phyloP scores from a whole-genome alignment of 2,888 invertebrate genomes.

The Prosapia bicincta region DNA sequence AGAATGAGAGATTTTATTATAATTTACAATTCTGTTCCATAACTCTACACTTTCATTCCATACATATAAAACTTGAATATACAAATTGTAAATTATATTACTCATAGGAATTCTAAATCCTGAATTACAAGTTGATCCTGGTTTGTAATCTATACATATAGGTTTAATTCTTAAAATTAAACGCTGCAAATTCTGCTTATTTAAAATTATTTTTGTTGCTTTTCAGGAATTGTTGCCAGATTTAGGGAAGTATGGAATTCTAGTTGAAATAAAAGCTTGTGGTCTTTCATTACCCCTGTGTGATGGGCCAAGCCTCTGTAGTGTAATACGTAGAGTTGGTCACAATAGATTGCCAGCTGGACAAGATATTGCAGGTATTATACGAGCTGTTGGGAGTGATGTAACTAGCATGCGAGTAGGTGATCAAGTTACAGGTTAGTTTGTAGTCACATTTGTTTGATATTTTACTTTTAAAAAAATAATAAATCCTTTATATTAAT shows the following conservation, averaged over 20 bases:
- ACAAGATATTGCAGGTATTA: slow-evolving; percentile 46
- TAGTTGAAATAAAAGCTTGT: slow-evolving; percentile 47
- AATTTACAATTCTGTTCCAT: too few relatives aligned
- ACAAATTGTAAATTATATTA: background rate
- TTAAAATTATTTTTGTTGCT: background rate
- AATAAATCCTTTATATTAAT: too few relatives aligned
- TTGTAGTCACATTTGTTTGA: background rate
- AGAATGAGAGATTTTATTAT: too few relatives aligned
- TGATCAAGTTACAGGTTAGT: slow-evolving; percentile 47
- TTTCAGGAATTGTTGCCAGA: slow-evolving; percentile 34
- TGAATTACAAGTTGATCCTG: background rate
- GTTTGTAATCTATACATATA: background rate
- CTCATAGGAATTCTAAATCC: background rate
- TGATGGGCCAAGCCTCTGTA: slow-evolving; percentile 28
- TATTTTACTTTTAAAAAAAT: too few relatives aligned
- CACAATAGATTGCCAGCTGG: slow-evolving; percentile 42
- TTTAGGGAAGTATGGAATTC: slow-evolving; percentile 41
- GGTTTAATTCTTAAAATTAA: background rate
- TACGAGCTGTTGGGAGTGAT: slow-evolving; percentile 44
- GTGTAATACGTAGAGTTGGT: slow-evolving; percentile 28
- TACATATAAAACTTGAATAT: background rate
- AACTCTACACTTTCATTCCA: too few relatives aligned
- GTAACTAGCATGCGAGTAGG: slow-evolving; percentile 45
- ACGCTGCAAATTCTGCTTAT: background rate
- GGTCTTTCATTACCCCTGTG: slow-evolving; percentile 39